Conservation (phyloP, 2,888 invertebrate species). For the Epiblema foenella region DNA sequence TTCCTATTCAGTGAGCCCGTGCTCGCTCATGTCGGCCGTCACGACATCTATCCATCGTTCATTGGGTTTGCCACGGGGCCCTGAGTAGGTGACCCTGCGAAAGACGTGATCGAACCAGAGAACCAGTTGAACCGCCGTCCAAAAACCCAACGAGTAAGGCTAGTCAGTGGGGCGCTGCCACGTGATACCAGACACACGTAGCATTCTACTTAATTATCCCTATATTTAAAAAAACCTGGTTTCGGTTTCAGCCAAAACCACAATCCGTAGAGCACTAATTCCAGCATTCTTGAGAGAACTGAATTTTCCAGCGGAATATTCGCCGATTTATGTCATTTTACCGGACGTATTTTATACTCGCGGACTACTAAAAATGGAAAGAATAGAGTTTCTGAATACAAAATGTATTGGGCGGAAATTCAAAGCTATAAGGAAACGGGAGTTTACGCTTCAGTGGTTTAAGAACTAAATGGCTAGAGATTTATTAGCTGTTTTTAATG, state of each 20-base stretch:
- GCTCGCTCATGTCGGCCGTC: too few relatives aligned
- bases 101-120: too few relatives aligned
- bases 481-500: not conserved
- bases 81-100: too few relatives aligned
- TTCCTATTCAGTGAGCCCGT: too few relatives aligned
- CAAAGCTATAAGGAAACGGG: not conserved
- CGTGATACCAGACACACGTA: too few relatives aligned
- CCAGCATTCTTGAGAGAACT: slow-evolving; percentile 17
- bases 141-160: too few relatives aligned
- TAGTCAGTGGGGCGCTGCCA: too few relatives aligned
- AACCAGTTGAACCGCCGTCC: too few relatives aligned
- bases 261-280: not conserved
- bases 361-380: slow-evolving; percentile 21
- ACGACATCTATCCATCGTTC: too few relatives aligned
- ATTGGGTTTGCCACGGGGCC: too few relatives aligned
- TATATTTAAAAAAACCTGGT: not conserved
- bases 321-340: slow-evolving; percentile 28
- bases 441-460: slow-evolving; percentile 4
- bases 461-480: not conserved
- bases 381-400: slow-evolving; percentile 23
- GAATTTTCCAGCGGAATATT: slow-evolving; percentile 25
- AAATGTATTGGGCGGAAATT: slow-evolving; percentile 13
- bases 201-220: too few relatives aligned
- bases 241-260: slow-evolving; percentile 13
- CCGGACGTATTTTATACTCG: slow-evolving; percentile 20